Conservation (phyloP, 2,113 vertebrate genomes). For the Amia ocellicauda region DNA sequence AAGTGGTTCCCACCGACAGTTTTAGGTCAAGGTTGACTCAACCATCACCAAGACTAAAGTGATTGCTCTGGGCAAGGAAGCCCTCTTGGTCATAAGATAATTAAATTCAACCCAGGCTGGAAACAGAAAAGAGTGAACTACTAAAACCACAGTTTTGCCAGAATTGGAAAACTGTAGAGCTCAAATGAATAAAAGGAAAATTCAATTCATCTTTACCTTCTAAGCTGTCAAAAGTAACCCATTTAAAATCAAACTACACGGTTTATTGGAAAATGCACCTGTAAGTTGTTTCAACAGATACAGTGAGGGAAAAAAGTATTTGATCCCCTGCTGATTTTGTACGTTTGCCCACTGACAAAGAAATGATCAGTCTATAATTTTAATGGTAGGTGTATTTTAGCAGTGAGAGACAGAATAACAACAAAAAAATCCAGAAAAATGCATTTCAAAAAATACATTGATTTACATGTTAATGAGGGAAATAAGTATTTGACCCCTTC, state of each 20-base stretch:
- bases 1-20: conserved; percentile 29
- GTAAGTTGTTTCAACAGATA: no score
- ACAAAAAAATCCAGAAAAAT: no score
- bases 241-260: not conserved
- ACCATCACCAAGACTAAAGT: conserved; percentile 25
- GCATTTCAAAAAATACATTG: no score
- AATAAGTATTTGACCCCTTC: no score
- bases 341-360: no score
- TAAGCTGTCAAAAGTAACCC: not conserved
- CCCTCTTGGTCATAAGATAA: conserved; percentile 20
- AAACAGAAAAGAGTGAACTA: conserved; percentile 6
- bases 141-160: not conserved
- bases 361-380: no score
- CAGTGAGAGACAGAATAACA: no score
- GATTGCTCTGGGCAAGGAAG: conserved; percentile 24
- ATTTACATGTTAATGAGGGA: no score
- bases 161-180: not conserved
- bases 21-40: conserved; percentile 32
- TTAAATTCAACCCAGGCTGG: conserved; percentile 27
- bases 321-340: no score
- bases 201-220: not conserved
- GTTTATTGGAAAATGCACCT: no score
- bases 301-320: no score
- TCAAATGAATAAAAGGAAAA: not conserved
- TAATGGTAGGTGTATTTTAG: no score